These are phyloP conservation scores for Megaleporinus macrocephalus DNA, from an alignment of 2,113 vertebrate genomes.

Conservation along the genomic window DNA sequence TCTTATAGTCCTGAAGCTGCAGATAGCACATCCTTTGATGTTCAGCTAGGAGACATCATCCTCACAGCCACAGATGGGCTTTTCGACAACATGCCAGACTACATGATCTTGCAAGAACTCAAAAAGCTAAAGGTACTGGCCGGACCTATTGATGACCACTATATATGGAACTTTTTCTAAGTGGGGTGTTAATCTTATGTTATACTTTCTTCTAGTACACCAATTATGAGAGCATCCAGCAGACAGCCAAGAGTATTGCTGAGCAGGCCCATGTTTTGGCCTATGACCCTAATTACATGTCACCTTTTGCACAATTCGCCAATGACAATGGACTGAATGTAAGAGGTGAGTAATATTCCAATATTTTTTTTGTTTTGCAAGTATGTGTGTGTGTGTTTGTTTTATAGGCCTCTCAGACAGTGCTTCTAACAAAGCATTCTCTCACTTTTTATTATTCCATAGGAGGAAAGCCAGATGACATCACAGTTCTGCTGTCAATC, in stretches of 20 bases:
- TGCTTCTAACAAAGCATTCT: background rate
- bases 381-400: too few species aligned
- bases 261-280: constrained; percentile 97
- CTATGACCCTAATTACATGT: constrained; percentile 99
- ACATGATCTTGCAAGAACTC: constrained; percentile 98
- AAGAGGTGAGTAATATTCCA: constrained; percentile 84
- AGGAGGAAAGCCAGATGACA: constrained; percentile 99
- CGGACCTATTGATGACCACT: background rate
- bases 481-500: constrained; percentile 98
- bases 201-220: constrained; percentile 79
- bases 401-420: background rate
- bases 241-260: constrained; percentile 95
- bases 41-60: constrained; percentile 97
- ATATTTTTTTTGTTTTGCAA: too few species aligned
- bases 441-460: constrained; percentile 43
- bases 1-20: constrained; percentile 89
- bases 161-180: background rate
- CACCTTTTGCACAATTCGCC: constrained; percentile 98
- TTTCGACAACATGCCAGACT: constrained; percentile 99
- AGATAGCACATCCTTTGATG: constrained; percentile 94
- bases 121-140: constrained; percentile 92
- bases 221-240: constrained; percentile 96
- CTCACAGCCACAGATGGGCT: constrained; percentile 95
- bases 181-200: background rate
- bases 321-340: constrained; percentile 98